Base-by-base conservation (phyloP, 2,797 vertebrate genomes). In the Taenioides sp. region DNA sequence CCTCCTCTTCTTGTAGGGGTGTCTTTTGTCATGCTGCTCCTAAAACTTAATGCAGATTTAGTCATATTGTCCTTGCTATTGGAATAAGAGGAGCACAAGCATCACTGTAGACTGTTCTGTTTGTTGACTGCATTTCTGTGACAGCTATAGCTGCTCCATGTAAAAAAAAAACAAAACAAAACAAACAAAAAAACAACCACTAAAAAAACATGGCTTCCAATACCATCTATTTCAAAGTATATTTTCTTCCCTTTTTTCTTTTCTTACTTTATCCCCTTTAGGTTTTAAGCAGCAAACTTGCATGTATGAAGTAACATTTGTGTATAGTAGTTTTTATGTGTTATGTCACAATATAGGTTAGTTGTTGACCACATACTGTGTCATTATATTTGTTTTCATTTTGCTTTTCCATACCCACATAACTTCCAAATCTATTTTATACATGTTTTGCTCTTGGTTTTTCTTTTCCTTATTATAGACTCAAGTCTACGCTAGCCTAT, bases 251-350 rank as follows among this genome's bases (percentile, higher is more conserved):
- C 10, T 23, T 12, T 11, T 43, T 43, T 43, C 20, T 12, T 43
- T 43, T 43, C 20, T 52, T n/a, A 52, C 50, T 20, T 52, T 7
- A 20, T 52, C 50, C 18, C 7, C 18, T 9, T 52, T n/a, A 20
- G 7, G 2, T n/a, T n/a, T 9, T n/a, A 2, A 52, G 22, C 9
- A 1, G 40, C 54, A 55, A 20, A 54, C 52, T 22, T 22, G 20
- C 52, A 22, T 2, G 96, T 97, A 96, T 96, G 94, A 94, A 92
- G 93, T 91, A 95, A 95, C 95, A 97, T 98, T 96, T 98, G 96
- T 94, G 89, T 91, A 91, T 95, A 0, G 52, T 22, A 10, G 9
- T 54, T 54, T 18, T 20, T 54, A 5, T 54, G 20, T 22, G 20
- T 55, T 55, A 23, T 55, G n/a, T 23, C 54, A 52, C 50, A 43